These are phyloP conservation scores for Pachyrhynchus sulphureomaculatus DNA, from an alignment of 1,140 invertebrate genomes.

Conservation along the genomic window DNA sequence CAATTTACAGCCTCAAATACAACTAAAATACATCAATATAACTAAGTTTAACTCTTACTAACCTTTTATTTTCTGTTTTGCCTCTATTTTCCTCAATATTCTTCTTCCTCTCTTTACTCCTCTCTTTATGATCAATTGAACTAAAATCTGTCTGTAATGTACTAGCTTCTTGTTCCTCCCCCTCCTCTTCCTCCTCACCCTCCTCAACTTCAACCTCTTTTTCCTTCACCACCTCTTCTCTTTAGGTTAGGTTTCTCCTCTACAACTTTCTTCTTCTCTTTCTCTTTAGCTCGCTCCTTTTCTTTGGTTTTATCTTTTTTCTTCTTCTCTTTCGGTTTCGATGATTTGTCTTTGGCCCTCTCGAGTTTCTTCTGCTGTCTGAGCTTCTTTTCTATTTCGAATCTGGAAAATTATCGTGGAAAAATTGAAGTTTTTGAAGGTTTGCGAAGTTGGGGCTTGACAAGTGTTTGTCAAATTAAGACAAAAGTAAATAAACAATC, in stretches of 20 bases:
- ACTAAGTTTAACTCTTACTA: neutral
- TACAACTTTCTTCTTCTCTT: neutral
- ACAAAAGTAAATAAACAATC: constrained; percentile 18
- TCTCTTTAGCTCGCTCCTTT: constrained; percentile 1
- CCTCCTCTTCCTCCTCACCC: constrained; percentile 51
- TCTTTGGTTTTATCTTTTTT: constrained; percentile 46
- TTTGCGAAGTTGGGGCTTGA: neutral
- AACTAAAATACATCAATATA: no score
- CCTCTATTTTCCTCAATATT: constrained; percentile 85
- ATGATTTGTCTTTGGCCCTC: constrained; percentile 60
- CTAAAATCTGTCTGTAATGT: constrained; percentile 49
- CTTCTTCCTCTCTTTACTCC: constrained; percentile 87
- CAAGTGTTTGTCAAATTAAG: neutral
- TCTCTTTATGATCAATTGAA: constrained; percentile 70
- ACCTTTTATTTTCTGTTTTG: constrained; percentile 66
- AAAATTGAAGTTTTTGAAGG: neutral
- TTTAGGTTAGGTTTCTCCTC: constrained; percentile 49
- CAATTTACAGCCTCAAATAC: no score
- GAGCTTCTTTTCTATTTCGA: constrained; percentile 96
- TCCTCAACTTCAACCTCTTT: no score
- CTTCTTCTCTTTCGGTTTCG: constrained; percentile 58
- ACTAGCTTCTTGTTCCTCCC: constrained; percentile 54
- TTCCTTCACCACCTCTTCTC: constrained; percentile 14
- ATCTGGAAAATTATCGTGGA: constrained; percentile 58
- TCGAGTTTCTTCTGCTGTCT: constrained; percentile 82